Conservation (phyloP, 2,888 invertebrate genomes). For the Agrotis exclamationis region DNA sequence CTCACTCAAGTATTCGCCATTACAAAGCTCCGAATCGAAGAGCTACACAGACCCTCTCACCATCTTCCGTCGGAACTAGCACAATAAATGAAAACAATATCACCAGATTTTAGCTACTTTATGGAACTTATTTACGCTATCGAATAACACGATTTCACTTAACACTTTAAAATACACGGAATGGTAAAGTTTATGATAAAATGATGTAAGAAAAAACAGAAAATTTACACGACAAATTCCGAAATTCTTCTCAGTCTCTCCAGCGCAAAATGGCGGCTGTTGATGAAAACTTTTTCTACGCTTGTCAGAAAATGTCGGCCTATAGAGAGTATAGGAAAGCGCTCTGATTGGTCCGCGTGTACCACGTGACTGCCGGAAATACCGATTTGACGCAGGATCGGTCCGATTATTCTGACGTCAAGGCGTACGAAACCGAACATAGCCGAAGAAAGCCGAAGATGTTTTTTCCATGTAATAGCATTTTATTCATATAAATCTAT, state of each 20-base stretch:
- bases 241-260: slow-evolving; percentile 95
- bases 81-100: slow-evolving; percentile 94
- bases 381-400: slow-evolving; percentile 86
- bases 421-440: slow-evolving; percentile 81
- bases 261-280: slow-evolving; percentile 98
- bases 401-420: slow-evolving; percentile 88
- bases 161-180: slow-evolving; percentile 92
- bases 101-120: slow-evolving; percentile 90
- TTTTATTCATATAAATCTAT: slow-evolving; percentile 49
- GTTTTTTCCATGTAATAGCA: slow-evolving; percentile 68
- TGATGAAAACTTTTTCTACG: slow-evolving; percentile 98
- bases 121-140: slow-evolving; percentile 87
- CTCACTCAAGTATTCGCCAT: slow-evolving; percentile 95
- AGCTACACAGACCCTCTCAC: slow-evolving; percentile 94
- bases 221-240: slow-evolving; percentile 94
- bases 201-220: slow-evolving; percentile 92
- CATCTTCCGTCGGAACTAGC: slow-evolving; percentile 94
- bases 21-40: slow-evolving; percentile 94
- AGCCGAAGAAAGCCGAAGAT: slow-evolving; percentile 80
- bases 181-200: slow-evolving; percentile 90
- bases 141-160: slow-evolving; percentile 89
- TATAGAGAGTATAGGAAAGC: slow-evolving; percentile 81
- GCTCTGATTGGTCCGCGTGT: slow-evolving; percentile 83
- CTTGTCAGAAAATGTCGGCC: slow-evolving; percentile 96
- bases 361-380: slow-evolving; percentile 91